Evolutionary conservation across 1,140 invertebrate genomes (phyloP).

Genomic region (Nymphalis io): DNA sequence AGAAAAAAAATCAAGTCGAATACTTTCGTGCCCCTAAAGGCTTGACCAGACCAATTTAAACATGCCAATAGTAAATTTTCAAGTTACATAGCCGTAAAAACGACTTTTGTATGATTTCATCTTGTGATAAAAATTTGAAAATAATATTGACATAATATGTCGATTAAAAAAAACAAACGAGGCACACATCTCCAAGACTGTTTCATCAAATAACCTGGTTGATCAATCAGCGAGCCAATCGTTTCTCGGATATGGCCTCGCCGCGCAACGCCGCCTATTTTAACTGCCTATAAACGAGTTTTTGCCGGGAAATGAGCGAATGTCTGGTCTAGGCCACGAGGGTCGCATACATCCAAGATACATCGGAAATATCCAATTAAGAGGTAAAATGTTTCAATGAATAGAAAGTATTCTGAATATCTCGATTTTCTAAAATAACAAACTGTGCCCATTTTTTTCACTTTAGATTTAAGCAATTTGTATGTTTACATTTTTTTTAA

Average conservation of each 20-base stretch:
- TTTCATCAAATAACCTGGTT: conserved; percentile 39
- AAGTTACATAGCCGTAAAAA: no score
- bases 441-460: no score
- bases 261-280: conserved; percentile 51
- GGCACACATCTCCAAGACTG: conserved; percentile 16
- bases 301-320: conserved; percentile 52
- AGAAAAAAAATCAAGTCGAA: no score
- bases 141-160: no score
- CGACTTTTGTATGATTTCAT: no score
- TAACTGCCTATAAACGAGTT: conserved; percentile 60
- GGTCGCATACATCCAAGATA: conserved; percentile 2
- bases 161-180: conserved; percentile 9
- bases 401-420: no score
- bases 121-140: no score
- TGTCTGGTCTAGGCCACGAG: conserved; percentile 32
- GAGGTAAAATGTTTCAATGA: not conserved
- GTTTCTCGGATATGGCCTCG: conserved; percentile 49
- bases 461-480: no score
- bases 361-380: not conserved
- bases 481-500: no score
- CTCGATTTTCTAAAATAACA: not conserved
- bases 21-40: no score
- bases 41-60: no score
- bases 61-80: no score
- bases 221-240: conserved; percentile 56